These are phyloP conservation scores for Megaleporinus macrocephalus DNA, from an alignment of 2,113 vertebrate genomes.

Conservation along the genomic window DNA sequence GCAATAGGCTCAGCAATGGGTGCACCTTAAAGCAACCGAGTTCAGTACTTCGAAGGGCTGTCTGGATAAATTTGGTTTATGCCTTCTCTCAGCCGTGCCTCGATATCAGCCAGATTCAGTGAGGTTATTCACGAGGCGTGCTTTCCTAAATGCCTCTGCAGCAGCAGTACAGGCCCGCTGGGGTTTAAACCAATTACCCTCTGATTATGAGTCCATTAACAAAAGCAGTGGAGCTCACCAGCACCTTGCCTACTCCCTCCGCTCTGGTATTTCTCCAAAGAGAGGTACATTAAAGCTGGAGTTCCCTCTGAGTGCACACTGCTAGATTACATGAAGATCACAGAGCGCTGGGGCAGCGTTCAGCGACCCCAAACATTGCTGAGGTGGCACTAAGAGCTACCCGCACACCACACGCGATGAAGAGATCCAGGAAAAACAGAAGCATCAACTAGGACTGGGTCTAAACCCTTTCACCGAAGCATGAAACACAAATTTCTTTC, in stretches of 20 bases:
- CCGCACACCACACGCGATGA: neutral
- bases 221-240: conserved; percentile 6
- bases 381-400: neutral
- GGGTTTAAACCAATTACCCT: conserved; percentile 34
- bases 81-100: neutral
- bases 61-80: too few relatives aligned
- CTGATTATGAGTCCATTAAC: conserved; percentile 5
- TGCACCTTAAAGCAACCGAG: too few relatives aligned
- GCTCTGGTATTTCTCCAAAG: neutral
- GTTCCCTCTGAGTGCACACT: conserved; percentile 23
- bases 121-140: neutral
- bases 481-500: neutral
- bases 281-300: conserved; percentile 21
- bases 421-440: neutral
- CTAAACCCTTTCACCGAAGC: neutral
- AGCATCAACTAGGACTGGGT: neutral
- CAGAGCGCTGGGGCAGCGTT: neutral
- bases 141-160: neutral
- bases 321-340: conserved; percentile 5
- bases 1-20: too few relatives aligned
- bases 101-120: neutral
- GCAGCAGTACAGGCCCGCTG: neutral
- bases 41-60: too few relatives aligned
- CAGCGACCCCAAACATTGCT: neutral
- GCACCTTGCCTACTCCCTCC: neutral